phyloP scores from a whole-genome alignment of 2,797 vertebrate species.

The Enteromius afrohamiltoni region DNA sequence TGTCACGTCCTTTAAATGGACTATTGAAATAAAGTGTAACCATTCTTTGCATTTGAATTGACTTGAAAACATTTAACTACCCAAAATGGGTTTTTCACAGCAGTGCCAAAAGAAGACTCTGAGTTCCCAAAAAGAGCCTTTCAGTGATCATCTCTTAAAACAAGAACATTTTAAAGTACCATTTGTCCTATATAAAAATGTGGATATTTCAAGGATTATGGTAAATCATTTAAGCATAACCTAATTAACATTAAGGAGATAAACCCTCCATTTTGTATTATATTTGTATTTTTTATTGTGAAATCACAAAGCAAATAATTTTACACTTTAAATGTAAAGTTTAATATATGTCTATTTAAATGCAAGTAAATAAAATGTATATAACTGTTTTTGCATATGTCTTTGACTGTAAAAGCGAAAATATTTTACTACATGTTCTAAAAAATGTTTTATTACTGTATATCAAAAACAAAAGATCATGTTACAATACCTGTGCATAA shows the following conservation, averaged over 20 bases:
- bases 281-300: neutral
- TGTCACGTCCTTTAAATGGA: too few relatives aligned
- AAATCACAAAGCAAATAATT: neutral
- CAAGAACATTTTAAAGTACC: neutral
- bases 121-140: neutral
- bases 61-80: neutral
- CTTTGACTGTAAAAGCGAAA: neutral
- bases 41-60: neutral
- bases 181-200: neutral
- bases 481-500: neutral
- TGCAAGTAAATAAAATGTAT: neutral
- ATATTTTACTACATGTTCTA: neutral
- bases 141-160: neutral
- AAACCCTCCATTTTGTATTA: neutral
- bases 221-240: neutral
- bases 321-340: neutral
- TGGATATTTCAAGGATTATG: neutral
- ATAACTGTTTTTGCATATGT: too few relatives aligned
- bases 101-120: neutral
- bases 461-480: neutral
- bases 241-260: neutral
- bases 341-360: neutral
- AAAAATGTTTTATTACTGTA: too few relatives aligned
- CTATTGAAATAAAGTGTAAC: neutral
- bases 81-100: neutral